Percentiles rank a stretch among this genome's conserved stretches.
These are phyloP conservation scores for Lutjanus campechanus DNA, from an alignment of 2,797 vertebrate genomes.

Conservation along the genomic window DNA sequence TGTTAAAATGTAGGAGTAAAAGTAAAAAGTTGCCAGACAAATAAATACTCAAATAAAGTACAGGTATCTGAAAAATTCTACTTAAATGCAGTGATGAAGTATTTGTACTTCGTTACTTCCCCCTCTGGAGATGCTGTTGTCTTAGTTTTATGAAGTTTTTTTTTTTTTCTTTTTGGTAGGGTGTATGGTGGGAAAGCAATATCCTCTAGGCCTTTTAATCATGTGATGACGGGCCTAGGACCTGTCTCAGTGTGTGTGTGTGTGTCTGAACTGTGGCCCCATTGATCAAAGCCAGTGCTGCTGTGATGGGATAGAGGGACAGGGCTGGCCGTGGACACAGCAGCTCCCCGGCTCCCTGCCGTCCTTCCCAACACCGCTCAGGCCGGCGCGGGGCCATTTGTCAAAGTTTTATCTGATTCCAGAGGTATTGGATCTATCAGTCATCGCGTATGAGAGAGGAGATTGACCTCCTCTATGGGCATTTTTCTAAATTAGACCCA, in stretches of 20 bases:
- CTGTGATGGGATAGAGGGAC: slow-evolving; percentile 89
- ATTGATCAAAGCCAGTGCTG: slow-evolving; percentile 92
- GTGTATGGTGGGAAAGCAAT: slow-evolving; percentile 83
- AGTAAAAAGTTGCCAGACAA: no score
- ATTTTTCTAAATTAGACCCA: slow-evolving; percentile 87
- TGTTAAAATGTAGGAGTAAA: no score
- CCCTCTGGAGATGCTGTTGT: slow-evolving; percentile 67
- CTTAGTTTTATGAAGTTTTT: slow-evolving; percentile 86
- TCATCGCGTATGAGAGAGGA: slow-evolving; percentile 91
- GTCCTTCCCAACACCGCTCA: slow-evolving; percentile 79
- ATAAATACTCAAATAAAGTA: no score
- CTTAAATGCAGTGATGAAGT: no score
- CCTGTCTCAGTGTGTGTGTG: slow-evolving; percentile 66
- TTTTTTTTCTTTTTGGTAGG: slow-evolving; percentile 64
- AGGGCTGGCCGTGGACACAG: slow-evolving; percentile 80
- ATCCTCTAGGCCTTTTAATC: slow-evolving; percentile 90
- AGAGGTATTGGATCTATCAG: slow-evolving; percentile 96
- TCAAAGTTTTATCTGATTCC: slow-evolving; percentile 99
- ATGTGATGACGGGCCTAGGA: slow-evolving; percentile 85
- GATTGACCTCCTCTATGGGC: slow-evolving; percentile 88
- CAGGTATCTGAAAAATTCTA: no score
- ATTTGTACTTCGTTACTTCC: no score
- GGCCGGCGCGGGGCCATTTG: slow-evolving; percentile 88
- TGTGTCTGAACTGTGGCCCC: slow-evolving; percentile 77
- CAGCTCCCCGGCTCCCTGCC: slow-evolving; percentile 56